Evolutionary conservation across 2,797 vertebrate genomes (phyloP).

Genomic region (Falco cherrug): DNA sequence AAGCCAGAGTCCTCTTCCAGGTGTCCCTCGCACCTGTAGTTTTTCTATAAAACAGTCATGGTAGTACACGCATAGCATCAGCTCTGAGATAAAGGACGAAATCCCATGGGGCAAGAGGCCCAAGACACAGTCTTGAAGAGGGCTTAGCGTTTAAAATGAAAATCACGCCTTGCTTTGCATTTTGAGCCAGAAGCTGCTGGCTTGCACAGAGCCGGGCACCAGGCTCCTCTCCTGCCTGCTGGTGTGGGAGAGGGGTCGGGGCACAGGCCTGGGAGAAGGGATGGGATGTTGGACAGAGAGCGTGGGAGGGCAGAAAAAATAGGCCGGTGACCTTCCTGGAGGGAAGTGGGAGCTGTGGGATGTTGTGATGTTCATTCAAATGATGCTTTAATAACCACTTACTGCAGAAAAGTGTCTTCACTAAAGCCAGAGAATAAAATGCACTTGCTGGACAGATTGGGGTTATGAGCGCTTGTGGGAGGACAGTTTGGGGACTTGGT

Average conservation of each 20-base stretch:
- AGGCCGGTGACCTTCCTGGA: not conserved
- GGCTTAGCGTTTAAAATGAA: not conserved
- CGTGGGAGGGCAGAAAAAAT: not conserved
- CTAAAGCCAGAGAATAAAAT: not conserved
- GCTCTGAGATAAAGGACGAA: not conserved
- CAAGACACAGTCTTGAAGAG: not conserved
- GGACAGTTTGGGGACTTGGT: not conserved
- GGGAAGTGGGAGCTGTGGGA: not conserved
- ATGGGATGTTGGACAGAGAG: not conserved
- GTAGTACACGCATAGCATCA: not conserved
- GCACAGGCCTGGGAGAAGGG: not conserved
- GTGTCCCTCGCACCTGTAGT: not conserved
- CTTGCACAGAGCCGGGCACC: not conserved
- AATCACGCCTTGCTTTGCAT: not conserved
- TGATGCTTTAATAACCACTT: not conserved
- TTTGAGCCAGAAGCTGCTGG: not conserved
- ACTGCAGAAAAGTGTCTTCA: not conserved
- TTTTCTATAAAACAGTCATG: not conserved
- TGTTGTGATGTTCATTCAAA: not conserved
- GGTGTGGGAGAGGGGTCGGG: not conserved
- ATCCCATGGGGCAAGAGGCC: not conserved
- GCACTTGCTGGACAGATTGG: not conserved
- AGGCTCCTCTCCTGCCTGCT: not conserved
- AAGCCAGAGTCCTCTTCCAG: not conserved
- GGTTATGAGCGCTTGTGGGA: not conserved